Evolutionary conservation across 2,797 vertebrate genomes (phyloP).

Genomic region (Peromyscus attwateri): DNA sequence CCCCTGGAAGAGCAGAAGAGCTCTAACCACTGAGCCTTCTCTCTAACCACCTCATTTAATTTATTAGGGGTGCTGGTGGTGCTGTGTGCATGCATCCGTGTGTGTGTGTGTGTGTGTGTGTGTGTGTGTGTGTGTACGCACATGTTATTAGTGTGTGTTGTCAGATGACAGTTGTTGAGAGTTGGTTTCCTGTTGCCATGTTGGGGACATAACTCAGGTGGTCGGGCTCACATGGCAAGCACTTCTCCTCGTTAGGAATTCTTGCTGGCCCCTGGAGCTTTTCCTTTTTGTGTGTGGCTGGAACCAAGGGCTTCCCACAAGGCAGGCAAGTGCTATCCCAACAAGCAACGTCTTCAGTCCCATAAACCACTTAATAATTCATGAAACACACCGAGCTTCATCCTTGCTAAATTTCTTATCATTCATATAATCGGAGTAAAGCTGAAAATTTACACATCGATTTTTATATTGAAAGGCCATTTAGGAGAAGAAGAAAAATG

Average conservation of each 20-base stretch:
- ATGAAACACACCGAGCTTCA: conserved; percentile 4
- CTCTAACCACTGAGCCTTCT: not conserved
- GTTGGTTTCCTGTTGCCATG: not conserved
- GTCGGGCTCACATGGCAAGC: not conserved
- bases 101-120: too few species aligned
- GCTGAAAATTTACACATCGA: not conserved
- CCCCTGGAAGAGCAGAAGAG: not conserved
- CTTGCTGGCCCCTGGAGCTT: not conserved
- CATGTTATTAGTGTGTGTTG: not conserved
- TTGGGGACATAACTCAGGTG: too few species aligned
- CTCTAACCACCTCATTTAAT: not conserved
- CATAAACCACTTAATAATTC: conserved; percentile 37
- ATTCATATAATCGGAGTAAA: conserved; percentile 32
- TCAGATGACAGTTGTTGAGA: not conserved
- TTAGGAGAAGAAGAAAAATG: not conserved
- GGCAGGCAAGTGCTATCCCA: not conserved
- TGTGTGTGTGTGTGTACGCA: too few species aligned
- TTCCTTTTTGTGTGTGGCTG: not conserved
- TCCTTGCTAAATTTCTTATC: conserved; percentile 58
- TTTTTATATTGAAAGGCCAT: conserved; percentile 48
- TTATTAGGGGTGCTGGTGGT: not conserved
- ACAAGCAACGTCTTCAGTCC: not conserved
- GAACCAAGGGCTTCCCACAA: not conserved
- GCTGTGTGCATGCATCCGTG: not conserved
- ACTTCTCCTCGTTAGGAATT: not conserved